Evolutionary conservation across 2,113 vertebrate species (phyloP).

Genomic region (Pterocles gutturalis): DNA sequence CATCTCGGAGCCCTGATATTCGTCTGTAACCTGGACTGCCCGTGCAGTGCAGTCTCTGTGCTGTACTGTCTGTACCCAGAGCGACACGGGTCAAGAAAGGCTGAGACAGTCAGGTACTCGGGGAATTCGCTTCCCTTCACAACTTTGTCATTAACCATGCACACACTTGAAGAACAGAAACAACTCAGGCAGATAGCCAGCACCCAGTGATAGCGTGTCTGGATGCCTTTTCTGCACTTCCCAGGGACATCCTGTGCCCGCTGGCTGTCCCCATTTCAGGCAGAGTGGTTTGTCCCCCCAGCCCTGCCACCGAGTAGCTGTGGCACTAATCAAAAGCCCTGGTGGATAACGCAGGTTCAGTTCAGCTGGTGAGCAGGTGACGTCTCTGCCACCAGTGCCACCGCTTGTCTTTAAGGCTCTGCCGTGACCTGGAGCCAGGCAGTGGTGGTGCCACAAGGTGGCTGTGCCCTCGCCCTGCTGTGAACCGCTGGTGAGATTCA

Average conservation of each 20-base stretch:
- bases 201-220: background rate
- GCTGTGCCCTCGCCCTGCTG: background rate
- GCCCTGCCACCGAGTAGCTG: background rate
- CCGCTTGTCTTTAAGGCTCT: accelerated
- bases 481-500: background rate
- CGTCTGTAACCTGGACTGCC: slow-evolving; percentile 67
- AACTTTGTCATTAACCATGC: slow-evolving; percentile 55
- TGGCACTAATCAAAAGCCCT: accelerated
- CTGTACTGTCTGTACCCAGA: slow-evolving; percentile 29
- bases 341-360: background rate
- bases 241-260: accelerated
- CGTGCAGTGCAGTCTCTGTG: slow-evolving; percentile 57
- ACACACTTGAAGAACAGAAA: slow-evolving; percentile 54
- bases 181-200: background rate
- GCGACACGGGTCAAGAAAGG: slow-evolving; percentile 21
- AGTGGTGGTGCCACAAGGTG: background rate
- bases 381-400: accelerated
- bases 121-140: slow-evolving; percentile 52
- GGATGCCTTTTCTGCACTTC: background rate
- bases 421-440: accelerated
- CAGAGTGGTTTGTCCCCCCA: accelerated
- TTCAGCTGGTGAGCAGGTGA: background rate
- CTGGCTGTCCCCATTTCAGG: accelerated
- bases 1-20: slow-evolving; percentile 66
- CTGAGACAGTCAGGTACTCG: slow-evolving; percentile 13